These are phyloP conservation scores for Heliornis fulica DNA, from an alignment of 2,113 vertebrate species.

Conservation along the genomic window DNA sequence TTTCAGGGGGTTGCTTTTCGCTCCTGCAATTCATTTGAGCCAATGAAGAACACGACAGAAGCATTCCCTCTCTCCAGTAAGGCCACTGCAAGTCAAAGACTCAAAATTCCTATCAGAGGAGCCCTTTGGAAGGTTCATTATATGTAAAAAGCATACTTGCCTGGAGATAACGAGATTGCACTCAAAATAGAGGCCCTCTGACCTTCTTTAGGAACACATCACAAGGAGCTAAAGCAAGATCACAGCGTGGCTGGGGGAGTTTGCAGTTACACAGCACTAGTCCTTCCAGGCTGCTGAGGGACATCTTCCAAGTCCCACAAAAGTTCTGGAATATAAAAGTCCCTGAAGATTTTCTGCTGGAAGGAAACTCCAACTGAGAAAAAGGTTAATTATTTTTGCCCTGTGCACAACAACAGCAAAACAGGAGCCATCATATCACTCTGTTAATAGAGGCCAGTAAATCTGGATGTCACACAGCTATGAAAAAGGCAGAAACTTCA, in stretches of 20 bases:
- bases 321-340: not conserved
- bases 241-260: not conserved
- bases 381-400: not conserved
- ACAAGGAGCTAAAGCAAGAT: not conserved
- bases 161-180: not conserved
- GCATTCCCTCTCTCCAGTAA: fast-evolving
- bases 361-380: not conserved
- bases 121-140: not conserved
- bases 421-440: not conserved
- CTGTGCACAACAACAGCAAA: not conserved
- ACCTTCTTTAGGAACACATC: not conserved
- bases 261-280: not conserved
- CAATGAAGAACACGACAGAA: not conserved
- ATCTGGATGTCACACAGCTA: not conserved
- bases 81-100: not conserved
- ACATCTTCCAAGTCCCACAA: not conserved
- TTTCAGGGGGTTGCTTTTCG: no score
- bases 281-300: not conserved
- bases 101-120: not conserved
- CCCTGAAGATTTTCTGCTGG: not conserved
- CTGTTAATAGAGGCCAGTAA: not conserved
- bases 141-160: not conserved
- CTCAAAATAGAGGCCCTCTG: not conserved
- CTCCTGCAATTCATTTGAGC: not conserved
- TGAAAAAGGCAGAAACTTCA: not conserved